A percentile compares a stretch with the other conserved stretches of the same genome.
Evolutionary conservation across 2,113 vertebrate genomes (phyloP).

Genomic region (Platysteira castanea): DNA sequence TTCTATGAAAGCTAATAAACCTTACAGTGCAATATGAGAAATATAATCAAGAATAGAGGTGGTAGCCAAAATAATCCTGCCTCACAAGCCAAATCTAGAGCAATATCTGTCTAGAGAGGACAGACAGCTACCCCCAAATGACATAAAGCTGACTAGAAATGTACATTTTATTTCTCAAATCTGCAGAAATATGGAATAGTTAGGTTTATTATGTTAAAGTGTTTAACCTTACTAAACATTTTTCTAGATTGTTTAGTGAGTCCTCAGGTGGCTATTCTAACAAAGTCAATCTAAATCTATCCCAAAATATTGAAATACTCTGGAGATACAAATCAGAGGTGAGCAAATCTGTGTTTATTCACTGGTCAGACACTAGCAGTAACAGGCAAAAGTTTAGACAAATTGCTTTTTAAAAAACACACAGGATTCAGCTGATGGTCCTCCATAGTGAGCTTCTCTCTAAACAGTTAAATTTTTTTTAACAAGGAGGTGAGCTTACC

Average conservation of each 20-base stretch:
- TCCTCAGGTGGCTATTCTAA: not conserved
- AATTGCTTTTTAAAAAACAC: not conserved
- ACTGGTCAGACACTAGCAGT: not conserved
- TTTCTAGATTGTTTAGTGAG: not conserved
- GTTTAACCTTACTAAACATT: not conserved
- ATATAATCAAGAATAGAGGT: not conserved
- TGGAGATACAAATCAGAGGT: not conserved
- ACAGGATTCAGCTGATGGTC: not conserved
- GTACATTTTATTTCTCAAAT: not conserved
- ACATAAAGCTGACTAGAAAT: not conserved
- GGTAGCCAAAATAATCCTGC: not conserved
- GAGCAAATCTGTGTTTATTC: not conserved
- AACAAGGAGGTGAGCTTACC: not conserved
- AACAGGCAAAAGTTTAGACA: not conserved
- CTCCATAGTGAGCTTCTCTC: not conserved
- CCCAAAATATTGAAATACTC: not conserved
- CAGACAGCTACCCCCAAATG: not conserved
- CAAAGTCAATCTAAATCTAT: not conserved
- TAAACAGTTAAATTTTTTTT: not conserved
- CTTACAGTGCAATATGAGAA: not conserved
- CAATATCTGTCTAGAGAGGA: not conserved
- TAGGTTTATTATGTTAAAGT: not conserved
- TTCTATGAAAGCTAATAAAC: not conserved
- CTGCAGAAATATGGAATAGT: not conserved
- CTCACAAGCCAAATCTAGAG: not conserved